Evolutionary conservation across 2,797 vertebrate genomes (phyloP).

Genomic region (Petrocephalus sullivani): DNA sequence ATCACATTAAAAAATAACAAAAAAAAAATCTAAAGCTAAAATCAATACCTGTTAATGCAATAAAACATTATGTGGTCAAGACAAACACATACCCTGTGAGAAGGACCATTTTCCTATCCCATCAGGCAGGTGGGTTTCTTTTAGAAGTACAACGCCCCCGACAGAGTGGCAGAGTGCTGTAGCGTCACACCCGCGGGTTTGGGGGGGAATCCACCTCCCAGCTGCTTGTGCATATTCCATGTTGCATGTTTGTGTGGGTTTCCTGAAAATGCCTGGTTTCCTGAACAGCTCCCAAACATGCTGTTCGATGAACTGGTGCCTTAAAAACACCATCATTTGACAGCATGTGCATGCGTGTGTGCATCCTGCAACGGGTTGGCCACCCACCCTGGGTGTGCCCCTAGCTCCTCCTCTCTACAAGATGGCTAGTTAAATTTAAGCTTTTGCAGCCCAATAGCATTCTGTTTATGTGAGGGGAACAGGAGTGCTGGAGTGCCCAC

Average conservation of each 20-base stretch:
- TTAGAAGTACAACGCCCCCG: too few species aligned
- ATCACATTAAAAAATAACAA: neutral
- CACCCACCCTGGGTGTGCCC: neutral
- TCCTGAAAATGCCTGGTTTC: too few species aligned
- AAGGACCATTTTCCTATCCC: neutral
- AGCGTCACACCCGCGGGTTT: neutral
- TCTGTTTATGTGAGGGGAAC: neutral
- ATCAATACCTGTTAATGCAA: neutral
- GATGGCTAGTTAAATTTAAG: neutral
- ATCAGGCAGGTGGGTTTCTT: too few species aligned
- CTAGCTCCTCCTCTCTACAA: neutral
- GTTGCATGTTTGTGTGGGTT: too few species aligned
- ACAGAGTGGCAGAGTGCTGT: neutral
- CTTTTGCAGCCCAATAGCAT: neutral
- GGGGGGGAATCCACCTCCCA: neutral
- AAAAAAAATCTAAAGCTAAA: neutral
- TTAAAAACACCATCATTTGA: too few species aligned
- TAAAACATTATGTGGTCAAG: slow-evolving; percentile 11
- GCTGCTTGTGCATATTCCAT: neutral
- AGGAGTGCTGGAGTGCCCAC: neutral
- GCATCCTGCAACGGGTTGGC: neutral
- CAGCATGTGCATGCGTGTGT: too few species aligned
- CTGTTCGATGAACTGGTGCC: too few species aligned
- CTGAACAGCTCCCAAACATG: too few species aligned
- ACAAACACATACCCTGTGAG: neutral